Conservation (phyloP, 2,113 vertebrate genomes). For the Mus spicilegus region DNA sequence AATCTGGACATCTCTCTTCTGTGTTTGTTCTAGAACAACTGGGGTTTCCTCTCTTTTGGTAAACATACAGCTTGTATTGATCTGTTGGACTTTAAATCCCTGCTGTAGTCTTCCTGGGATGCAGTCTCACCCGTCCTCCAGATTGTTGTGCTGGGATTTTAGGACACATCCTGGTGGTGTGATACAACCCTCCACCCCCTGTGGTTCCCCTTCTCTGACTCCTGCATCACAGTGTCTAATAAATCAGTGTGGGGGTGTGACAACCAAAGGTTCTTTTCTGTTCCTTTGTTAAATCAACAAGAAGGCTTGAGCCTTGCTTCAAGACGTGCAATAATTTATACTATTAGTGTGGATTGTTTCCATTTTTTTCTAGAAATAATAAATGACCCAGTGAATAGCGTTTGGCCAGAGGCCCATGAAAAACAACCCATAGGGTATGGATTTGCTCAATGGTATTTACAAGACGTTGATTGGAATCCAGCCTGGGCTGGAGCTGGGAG, state of each 20-base stretch:
- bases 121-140: neutral
- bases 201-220: neutral
- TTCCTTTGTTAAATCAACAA: slow-evolving; percentile 72
- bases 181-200: neutral
- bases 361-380: slow-evolving; percentile 88
- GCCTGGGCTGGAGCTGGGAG: slow-evolving; percentile 81
- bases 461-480: slow-evolving; percentile 91
- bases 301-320: slow-evolving; percentile 59
- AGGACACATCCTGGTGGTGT: slow-evolving; percentile 25
- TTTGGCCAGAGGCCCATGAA: slow-evolving; percentile 85
- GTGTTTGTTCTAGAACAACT: slow-evolving; percentile 53
- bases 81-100: neutral
- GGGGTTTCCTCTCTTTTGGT: slow-evolving; percentile 2
- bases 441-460: slow-evolving; percentile 91
- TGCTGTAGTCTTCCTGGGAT: neutral
- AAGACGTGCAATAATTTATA: slow-evolving; percentile 78
- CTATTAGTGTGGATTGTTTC: slow-evolving; percentile 83
- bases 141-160: slow-evolving; percentile 61
- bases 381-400: slow-evolving; percentile 85
- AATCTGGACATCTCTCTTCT: slow-evolving; percentile 12
- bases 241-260: slow-evolving; percentile 68
- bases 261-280: slow-evolving; percentile 82
- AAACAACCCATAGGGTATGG: slow-evolving; percentile 88
- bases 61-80: slow-evolving; percentile 16
- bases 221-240: slow-evolving; percentile 58